Evolutionary conservation across 2,888 invertebrate genomes (phyloP).

Genomic region (Pelosia muscerda): DNA sequence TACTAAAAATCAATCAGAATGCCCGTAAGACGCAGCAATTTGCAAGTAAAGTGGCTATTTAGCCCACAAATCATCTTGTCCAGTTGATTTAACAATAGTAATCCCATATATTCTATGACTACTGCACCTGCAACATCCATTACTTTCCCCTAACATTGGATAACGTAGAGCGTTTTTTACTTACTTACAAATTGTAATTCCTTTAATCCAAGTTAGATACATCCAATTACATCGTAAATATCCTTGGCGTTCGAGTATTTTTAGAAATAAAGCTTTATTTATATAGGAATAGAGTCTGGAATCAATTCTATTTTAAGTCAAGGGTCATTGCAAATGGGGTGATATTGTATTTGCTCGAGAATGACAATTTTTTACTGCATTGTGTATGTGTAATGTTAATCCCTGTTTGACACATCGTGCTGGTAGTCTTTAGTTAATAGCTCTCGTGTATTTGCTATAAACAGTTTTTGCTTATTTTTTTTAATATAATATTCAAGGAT

Average conservation of each 20-base stretch:
- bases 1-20: background rate
- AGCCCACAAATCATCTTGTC: constrained; percentile 30
- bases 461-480: constrained; percentile 67
- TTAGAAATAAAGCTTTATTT: constrained; percentile 38
- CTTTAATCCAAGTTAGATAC: constrained; percentile 84
- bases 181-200: constrained; percentile 83
- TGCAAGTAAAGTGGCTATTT: constrained; percentile 18
- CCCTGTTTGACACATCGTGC: constrained; percentile 82
- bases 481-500: constrained; percentile 44
- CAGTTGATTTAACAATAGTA: constrained; percentile 56
- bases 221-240: constrained; percentile 83
- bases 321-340: constrained; percentile 61
- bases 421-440: constrained; percentile 80
- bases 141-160: constrained; percentile 62
- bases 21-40: background rate
- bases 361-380: constrained; percentile 82
- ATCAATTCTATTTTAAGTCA: constrained; percentile 41
- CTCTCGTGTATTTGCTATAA: constrained; percentile 63
- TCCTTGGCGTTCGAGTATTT: constrained; percentile 39
- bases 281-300: constrained; percentile 36
- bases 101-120: constrained; percentile 67
- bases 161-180: constrained; percentile 74
- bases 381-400: constrained; percentile 81
- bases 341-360: constrained; percentile 69
- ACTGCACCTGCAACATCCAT: constrained; percentile 78